Conservation (phyloP, 2,113 vertebrate genomes). For the Psophia crepitans region DNA sequence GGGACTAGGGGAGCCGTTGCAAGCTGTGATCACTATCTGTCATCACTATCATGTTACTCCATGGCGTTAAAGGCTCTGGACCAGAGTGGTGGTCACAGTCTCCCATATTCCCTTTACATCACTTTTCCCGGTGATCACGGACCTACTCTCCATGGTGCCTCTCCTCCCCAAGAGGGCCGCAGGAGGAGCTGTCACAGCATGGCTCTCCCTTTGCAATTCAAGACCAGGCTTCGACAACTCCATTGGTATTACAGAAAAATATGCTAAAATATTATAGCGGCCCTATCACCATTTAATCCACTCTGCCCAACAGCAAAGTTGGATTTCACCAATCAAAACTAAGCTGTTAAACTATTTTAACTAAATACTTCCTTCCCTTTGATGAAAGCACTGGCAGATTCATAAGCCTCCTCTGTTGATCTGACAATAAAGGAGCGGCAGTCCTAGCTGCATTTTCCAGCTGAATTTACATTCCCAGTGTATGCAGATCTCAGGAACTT, state of each 20-base stretch:
- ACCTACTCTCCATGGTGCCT: rapidly evolving
- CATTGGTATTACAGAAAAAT: neutral
- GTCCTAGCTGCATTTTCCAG: neutral
- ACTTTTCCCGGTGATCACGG: neutral
- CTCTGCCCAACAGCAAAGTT: neutral
- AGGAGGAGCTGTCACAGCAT: neutral
- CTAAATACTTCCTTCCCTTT: neutral
- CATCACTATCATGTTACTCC: rapidly evolving
- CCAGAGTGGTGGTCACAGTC: neutral
- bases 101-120: neutral
- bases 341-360: neutral
- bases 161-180: rapidly evolving
- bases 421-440: neutral
- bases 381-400: neutral
- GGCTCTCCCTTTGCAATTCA: neutral
- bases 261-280: slow-evolving; percentile 9
- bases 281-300: neutral
- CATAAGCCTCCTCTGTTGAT: neutral
- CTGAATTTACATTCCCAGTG: neutral
- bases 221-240: neutral
- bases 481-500: neutral
- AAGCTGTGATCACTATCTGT: neutral
- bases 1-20: neutral
- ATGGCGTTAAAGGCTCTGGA: neutral
- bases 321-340: slow-evolving; percentile 15